A percentile compares a stretch with the other conserved stretches of the same genome.
Evolutionary conservation across 2,797 vertebrate genomes (phyloP).

Genomic region (Pseudochaenichthys georgianus): DNA sequence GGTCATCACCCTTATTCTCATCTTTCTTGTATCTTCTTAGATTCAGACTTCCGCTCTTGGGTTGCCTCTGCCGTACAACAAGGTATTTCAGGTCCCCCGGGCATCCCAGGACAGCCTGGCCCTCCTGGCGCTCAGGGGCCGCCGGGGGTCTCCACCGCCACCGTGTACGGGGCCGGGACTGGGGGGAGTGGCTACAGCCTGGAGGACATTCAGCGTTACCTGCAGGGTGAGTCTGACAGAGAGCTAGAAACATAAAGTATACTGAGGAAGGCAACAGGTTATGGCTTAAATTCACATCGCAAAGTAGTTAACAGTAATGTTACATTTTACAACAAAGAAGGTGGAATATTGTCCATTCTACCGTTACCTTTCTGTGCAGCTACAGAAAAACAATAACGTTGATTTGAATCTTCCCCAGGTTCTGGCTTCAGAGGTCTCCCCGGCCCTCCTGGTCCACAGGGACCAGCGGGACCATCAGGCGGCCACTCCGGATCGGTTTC

Average conservation of each 20-base stretch:
- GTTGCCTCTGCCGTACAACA: conserved; percentile 64
- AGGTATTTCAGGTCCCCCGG: conserved; percentile 66
- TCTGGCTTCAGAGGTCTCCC: conserved; percentile 88
- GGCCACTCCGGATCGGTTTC: conserved; percentile 75
- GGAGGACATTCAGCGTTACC: conserved; percentile 90
- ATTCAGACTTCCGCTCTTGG: conserved; percentile 77
- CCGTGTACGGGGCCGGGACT: conserved; percentile 55
- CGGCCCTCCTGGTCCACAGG: conserved; percentile 92
- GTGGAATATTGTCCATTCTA: not conserved
- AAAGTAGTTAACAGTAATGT: not conserved
- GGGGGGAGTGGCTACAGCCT: conserved; percentile 78
- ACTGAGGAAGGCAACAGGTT: not conserved
- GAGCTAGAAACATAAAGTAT: not conserved
- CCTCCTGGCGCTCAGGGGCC: conserved; percentile 76
- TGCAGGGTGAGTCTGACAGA: conserved; percentile 87
- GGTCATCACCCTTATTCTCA: not conserved
- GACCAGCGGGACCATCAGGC: conserved; percentile 90
- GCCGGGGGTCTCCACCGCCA: conserved; percentile 78
- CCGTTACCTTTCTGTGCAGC: conserved; percentile 4
- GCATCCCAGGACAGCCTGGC: conserved; percentile 63
- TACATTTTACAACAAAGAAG: not conserved
- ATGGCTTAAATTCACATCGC: not conserved
- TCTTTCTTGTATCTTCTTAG: conserved; percentile 51
- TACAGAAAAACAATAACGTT: not conserved
- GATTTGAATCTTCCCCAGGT: conserved; percentile 60